Evolutionary conservation across 2,113 vertebrate genomes (phyloP), one percentile per base, ranked within the genome.

Genomic region (Orthonyx spaldingii): DNA sequence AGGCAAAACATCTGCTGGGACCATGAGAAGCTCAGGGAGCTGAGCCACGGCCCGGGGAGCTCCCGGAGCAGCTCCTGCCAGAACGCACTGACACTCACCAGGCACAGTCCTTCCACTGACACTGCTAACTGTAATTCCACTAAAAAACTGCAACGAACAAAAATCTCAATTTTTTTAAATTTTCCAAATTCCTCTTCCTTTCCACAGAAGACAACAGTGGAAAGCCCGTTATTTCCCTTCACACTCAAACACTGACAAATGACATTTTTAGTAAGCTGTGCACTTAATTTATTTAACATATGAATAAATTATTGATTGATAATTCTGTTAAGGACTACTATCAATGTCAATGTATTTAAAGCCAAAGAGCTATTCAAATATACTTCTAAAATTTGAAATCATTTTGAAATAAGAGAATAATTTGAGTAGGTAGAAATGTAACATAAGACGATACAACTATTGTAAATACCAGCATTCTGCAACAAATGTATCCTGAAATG

Each of bases 1-100:
- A 97, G 93, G 88, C 55, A 90, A 84, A 97, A 86, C 75, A 59
- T 84, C 88, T 87, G 86, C 4, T 10, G 63, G 28, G 75, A 95
- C 3, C 85, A 49, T 4, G 57, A 30, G 79, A 61, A 72, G 82
- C 65, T 76, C 21, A 41, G 65, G 92, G 78, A 76, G 74, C 69
- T 61, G 80, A 85, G 33, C 46, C 28, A 15, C 9, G 14, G 55
- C 65, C 61, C 35, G 13, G 50, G 57, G 32, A 9, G 26, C 6
- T 49, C 37, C 1, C 4, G 33, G 18, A 55, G 42, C 49, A n/a
- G 26, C 24, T 35, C 63, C 8, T 39, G 71, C 35, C 16, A 15
- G 35, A 78, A 3, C n/a, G 8, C 69, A 0, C 11, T 39, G 5
- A 12, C 68, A 27, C n/a, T 15, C 32, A 8, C 0, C 44, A 10